Conservation (phyloP, 2,888 invertebrate genomes). For the Lithophane semibrunnea region DNA sequence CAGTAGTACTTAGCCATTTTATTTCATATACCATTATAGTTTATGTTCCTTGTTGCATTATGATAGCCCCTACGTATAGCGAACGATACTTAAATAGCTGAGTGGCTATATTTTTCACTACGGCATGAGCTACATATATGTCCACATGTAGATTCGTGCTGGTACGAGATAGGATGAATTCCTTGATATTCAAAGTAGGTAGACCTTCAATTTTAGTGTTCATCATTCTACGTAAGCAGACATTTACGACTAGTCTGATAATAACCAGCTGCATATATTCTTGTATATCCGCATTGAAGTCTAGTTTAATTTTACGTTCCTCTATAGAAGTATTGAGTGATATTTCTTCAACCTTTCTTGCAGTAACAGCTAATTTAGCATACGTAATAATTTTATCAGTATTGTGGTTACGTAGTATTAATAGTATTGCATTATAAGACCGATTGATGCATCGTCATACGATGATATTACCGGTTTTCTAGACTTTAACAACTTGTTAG, state of each 20-base stretch:
- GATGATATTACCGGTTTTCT: constrained; percentile 17
- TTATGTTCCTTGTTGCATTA: background rate
- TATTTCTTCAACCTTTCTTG: background rate
- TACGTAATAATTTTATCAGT: constrained; percentile 27
- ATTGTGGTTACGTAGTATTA: constrained; percentile 2
- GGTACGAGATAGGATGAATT: background rate
- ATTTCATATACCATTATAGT: too few relatives aligned
- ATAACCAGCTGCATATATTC: constrained; percentile 27
- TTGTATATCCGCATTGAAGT: constrained; percentile 17
- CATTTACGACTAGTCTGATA: constrained; percentile 40
- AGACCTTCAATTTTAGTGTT: constrained; percentile 23
- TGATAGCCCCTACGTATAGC: background rate
- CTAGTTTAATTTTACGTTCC: background rate
- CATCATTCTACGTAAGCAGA: constrained; percentile 15
- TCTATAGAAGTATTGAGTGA: background rate
- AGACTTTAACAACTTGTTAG: constrained; percentile 10
- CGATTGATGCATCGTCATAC: constrained; percentile 11
- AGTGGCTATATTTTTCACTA: background rate
- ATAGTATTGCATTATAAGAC: constrained; percentile 16
- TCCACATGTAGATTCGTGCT: background rate
- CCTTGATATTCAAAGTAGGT: background rate
- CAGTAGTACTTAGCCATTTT: background rate
- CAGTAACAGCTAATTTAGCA: background rate
- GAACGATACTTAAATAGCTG: background rate
- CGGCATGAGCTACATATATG: background rate